phyloP scores from a whole-genome alignment of 2,888 invertebrate species.

The Ormyrus rosae region DNA sequence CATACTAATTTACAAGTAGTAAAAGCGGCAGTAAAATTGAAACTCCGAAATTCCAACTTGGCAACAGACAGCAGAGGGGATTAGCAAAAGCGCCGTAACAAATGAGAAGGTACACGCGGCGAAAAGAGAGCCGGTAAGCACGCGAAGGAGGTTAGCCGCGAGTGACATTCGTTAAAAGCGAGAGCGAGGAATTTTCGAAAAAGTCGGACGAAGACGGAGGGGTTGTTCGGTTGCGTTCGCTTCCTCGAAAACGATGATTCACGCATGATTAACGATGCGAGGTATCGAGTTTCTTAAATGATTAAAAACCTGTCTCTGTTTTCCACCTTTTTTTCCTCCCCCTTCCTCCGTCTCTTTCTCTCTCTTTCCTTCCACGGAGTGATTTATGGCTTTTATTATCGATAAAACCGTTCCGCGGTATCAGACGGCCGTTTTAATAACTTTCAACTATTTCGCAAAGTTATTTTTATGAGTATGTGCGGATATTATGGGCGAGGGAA shows the following conservation, averaged over 20 bases:
- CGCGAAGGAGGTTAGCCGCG: not conserved
- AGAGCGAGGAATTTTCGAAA: conserved; percentile 40
- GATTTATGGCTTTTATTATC: conserved; percentile 56
- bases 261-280: conserved; percentile 55
- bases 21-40: too few relatives aligned
- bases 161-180: conserved; percentile 36
- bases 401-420: conserved; percentile 54
- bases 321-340: conserved; percentile 23
- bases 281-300: conserved; percentile 57
- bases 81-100: not conserved
- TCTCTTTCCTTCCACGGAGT: conserved; percentile 13
- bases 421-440: conserved; percentile 55
- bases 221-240: conserved; percentile 1
- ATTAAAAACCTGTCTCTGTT: conserved; percentile 55
- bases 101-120: conserved; percentile 4
- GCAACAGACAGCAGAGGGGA: too few relatives aligned
- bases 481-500: too few relatives aligned
- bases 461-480: conserved; percentile 33
- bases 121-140: not conserved
- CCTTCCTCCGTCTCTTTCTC: not conserved
- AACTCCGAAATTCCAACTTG: too few relatives aligned
- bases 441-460: conserved; percentile 45
- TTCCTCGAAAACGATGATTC: conserved; percentile 48
- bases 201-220: not conserved
- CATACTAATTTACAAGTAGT: too few relatives aligned